These are phyloP conservation scores for Rhyacichthys aspro DNA, from an alignment of 2,797 vertebrate species.

Conservation along the genomic window DNA sequence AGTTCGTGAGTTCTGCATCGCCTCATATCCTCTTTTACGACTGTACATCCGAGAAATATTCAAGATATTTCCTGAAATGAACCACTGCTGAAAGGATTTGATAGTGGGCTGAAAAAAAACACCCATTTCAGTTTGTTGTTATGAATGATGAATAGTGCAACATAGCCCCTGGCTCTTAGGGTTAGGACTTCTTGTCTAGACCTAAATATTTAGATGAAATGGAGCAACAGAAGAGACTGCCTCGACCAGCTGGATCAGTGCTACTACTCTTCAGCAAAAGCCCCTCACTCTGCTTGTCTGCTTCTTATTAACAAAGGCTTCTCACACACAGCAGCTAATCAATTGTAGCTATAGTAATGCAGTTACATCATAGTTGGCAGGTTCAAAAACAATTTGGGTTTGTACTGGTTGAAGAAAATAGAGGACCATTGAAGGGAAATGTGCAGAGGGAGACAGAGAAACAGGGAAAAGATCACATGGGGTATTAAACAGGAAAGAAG, in stretches of 20 bases:
- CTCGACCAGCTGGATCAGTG: slow-evolving; percentile 26
- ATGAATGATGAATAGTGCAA: slow-evolving; percentile 26
- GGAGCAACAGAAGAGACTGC: not conserved
- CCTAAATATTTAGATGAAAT: slow-evolving; percentile 54
- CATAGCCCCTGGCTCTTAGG: slow-evolving; percentile 17
- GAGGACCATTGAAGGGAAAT: not conserved
- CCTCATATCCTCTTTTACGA: slow-evolving; percentile 35
- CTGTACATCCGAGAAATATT: slow-evolving; percentile 39
- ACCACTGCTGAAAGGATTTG: not conserved
- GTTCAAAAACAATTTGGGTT: not conserved
- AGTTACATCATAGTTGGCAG: slow-evolving; percentile 24
- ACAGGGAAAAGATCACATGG: too few species aligned
- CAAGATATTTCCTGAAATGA: slow-evolving; percentile 7
- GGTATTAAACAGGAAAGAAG: too few species aligned
- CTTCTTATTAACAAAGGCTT: slow-evolving; percentile 22
- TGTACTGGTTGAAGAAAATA: not conserved
- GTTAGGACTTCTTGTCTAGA: slow-evolving; percentile 30
- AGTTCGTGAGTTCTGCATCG: slow-evolving; percentile 81
- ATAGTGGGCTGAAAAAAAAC: not conserved
- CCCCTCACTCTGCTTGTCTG: slow-evolving; percentile 11
- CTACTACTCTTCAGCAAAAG: not conserved
- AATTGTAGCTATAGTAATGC: slow-evolving; percentile 15
- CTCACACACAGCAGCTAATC: slow-evolving; percentile 9
- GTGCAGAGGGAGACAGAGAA: not conserved
- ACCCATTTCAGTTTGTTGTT: slow-evolving; percentile 3